Evolutionary conservation across 2,797 vertebrate genomes (phyloP), one percentile per base, ranked within the genome.

Genomic region (Siniperca obscura): DNA sequence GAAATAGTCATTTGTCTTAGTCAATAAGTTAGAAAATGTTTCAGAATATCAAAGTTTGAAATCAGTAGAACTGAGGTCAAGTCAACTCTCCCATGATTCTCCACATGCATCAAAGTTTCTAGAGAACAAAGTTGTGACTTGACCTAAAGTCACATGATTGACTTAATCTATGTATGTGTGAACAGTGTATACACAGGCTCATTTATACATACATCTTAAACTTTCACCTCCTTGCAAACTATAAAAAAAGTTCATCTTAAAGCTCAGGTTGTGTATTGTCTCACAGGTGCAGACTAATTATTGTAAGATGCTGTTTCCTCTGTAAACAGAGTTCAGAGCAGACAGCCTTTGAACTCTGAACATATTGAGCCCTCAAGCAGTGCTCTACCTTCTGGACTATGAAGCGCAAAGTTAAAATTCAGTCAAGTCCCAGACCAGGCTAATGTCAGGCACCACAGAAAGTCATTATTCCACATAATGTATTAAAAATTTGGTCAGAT

Each of bases 381-480:
- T 61, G 25, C 52, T 36, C 36, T 44, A 17, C 77, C 61, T 71
- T 36, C 46, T 60, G 30, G 16, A 69, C 65, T 70, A 6, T 78
- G 42, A 84, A 67, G 64, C 62, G 13, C 38, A 59, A 19, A 27
- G 7, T 80, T 85, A 30, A 87, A 70, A 82, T 77, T 60, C 62
- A 82, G 61, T 64, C 42, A 70, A 82, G 66, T 40, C 61, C 59
- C 56, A 12, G 44, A 82, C 40, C 81, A 69, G 38, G 40, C 67
- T 73, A 66, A 79, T 74, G 64, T 30, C 38, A 56, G 56, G 21
- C 68, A 67, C 50, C 55, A 44, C 44, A 42, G 76, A 82, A 81
- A 84, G 66, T 68, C 72, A 89, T 89, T 86, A 83, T 70, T 88
- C 57, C 59, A 75, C 56, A 70, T 84, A 62, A 87, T 82, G 59